phyloP scores from a whole-genome alignment of 1,140 invertebrate species.

The Pseudomyrmex dendroicus region DNA sequence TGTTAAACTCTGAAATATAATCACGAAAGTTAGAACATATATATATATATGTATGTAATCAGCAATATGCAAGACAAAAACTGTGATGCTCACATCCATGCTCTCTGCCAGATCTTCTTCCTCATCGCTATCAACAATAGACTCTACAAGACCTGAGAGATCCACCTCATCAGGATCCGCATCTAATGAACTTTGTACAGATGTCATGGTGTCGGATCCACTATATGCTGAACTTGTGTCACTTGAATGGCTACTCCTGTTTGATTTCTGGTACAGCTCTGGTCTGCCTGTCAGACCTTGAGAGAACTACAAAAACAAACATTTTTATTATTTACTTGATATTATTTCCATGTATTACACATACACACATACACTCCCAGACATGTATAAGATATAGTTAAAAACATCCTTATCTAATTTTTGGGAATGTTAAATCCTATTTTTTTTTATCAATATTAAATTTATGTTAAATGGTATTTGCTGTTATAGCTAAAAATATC shows the following conservation, averaged over 20 bases:
- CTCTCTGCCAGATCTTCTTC: constrained; percentile 97
- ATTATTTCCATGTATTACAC: background rate
- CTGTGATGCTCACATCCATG: constrained; percentile 89
- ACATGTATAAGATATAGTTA: too few relatives aligned
- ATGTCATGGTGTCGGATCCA: constrained; percentile 98
- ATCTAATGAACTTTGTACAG: constrained; percentile 92
- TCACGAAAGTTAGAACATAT: constrained; percentile 20
- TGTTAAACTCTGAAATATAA: constrained; percentile 90
- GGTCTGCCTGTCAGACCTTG: constrained; percentile 84
- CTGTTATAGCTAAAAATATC: too few relatives aligned
- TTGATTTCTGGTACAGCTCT: constrained; percentile 91
- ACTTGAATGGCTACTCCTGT: constrained; percentile 94
- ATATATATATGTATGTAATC: background rate
- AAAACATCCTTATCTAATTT: too few relatives aligned
- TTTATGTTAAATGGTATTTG: too few relatives aligned
- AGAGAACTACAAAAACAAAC: constrained; percentile 79
- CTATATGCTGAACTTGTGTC: constrained; percentile 98
- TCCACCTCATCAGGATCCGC: constrained; percentile 96
- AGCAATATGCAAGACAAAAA: constrained; percentile 1
- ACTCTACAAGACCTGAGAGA: constrained; percentile 96
- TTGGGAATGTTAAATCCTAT: too few relatives aligned
- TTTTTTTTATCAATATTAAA: too few relatives aligned
- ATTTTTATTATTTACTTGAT: constrained; percentile 19
- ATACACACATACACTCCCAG: too few relatives aligned
- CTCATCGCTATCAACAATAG: constrained; percentile 97